phyloP scores from a whole-genome alignment of 2,113 vertebrate genomes.

The Tretioscincus oriximinensis region DNA sequence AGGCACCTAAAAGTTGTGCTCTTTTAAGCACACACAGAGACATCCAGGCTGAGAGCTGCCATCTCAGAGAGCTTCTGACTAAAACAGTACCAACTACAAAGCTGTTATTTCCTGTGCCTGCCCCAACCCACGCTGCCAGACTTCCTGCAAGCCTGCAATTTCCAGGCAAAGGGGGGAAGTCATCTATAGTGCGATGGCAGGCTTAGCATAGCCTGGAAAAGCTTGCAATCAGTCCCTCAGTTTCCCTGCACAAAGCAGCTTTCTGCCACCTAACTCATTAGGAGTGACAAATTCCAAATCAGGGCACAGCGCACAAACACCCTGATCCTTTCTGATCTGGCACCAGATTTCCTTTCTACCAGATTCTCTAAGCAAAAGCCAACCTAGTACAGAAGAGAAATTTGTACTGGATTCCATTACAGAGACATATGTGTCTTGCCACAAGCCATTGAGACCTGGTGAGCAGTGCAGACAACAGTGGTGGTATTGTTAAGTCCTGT shows the following conservation, averaged over 20 bases:
- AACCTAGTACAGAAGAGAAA: not conserved
- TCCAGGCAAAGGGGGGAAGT: not conserved
- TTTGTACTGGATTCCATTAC: not conserved
- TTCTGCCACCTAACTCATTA: not conserved
- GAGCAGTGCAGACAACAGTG: not conserved
- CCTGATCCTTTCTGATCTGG: not conserved
- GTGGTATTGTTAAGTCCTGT: not conserved
- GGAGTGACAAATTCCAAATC: not conserved
- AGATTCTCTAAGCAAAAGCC: not conserved
- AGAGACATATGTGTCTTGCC: not conserved
- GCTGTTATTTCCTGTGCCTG: not conserved
- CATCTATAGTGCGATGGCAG: not conserved
- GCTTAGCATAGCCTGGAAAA: not conserved
- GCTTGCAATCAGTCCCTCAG: not conserved
- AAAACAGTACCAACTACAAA: not conserved
- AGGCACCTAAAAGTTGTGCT: not conserved
- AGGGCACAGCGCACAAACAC: not conserved
- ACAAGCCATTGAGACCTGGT: not conserved
- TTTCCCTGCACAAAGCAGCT: not conserved
- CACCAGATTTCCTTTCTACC: not conserved
- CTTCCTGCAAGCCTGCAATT: not conserved
- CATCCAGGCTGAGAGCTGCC: not conserved
- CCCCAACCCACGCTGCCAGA: constrained; percentile 1
- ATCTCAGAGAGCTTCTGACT: not conserved
- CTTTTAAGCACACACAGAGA: not conserved